Percentiles rank a stretch among this genome's conserved stretches.
phyloP scores from a whole-genome alignment of 2,888 invertebrate genomes.

The Clusia tigrina region DNA sequence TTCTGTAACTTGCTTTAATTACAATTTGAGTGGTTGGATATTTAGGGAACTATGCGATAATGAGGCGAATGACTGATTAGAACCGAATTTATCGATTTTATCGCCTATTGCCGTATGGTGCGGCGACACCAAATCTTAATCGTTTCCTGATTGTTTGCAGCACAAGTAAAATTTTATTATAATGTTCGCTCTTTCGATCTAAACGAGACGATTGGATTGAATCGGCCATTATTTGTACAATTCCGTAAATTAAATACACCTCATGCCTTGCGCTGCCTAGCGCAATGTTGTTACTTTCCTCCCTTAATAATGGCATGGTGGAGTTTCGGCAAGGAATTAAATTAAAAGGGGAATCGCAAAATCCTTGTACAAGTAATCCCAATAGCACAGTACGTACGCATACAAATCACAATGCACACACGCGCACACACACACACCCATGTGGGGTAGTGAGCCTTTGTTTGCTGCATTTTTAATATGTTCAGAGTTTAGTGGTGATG shows the following conservation, averaged over 20 bases:
- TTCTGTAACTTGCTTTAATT: too few species aligned
- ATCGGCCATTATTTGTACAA: slow-evolving; percentile 3
- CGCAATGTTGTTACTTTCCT: slow-evolving; percentile 2
- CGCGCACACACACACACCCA: too few species aligned
- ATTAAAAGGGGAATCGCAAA: not conserved
- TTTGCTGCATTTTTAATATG: slow-evolving; percentile 4
- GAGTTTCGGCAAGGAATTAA: not conserved
- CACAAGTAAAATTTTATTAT: not conserved
- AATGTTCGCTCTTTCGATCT: not conserved
- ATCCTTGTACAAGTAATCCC: not conserved
- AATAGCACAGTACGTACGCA: not conserved
- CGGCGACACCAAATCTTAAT: not conserved
- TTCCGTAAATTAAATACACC: slow-evolving; percentile 4
- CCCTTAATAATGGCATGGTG: not conserved
- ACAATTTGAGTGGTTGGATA: too few species aligned
- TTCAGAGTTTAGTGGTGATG: not conserved
- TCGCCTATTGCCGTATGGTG: not conserved
- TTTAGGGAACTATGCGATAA: too few species aligned
- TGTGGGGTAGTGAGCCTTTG: not conserved
- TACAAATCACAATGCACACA: slow-evolving; percentile 1
- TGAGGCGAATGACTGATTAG: not conserved
- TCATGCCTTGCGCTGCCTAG: not conserved
- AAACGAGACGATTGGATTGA: not conserved
- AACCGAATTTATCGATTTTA: not conserved
- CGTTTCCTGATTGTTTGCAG: not conserved